These are phyloP conservation scores for Psilopogon haemacephalus DNA, from an alignment of 2,113 vertebrate genomes.

Conservation along the genomic window DNA sequence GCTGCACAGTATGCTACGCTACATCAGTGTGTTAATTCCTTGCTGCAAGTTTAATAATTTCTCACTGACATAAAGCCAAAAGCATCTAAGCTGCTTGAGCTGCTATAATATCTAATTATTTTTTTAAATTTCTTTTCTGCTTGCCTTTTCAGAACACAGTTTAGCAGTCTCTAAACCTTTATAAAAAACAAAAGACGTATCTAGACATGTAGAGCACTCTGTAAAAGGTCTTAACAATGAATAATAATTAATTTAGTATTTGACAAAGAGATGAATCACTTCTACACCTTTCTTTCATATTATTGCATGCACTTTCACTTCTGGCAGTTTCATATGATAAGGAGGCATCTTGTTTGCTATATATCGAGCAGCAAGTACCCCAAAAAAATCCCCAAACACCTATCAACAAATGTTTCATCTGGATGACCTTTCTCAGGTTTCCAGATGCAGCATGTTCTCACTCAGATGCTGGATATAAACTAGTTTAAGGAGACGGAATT, in stretches of 20 bases:
- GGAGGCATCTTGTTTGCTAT: background rate
- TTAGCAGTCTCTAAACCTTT: background rate
- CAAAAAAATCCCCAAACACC: background rate
- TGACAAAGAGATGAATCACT: slow-evolving; percentile 5
- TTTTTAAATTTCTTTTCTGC: background rate
- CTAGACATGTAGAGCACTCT: background rate
- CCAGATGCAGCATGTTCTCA: slow-evolving; percentile 5
- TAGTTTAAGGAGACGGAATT: background rate
- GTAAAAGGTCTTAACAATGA: background rate
- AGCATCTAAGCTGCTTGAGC: background rate
- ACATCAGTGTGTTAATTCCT: background rate
- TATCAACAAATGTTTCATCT: slow-evolving; percentile 35
- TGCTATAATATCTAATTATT: background rate
- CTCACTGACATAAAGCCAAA: slow-evolving; percentile 31
- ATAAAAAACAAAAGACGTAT: background rate
- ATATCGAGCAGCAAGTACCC: background rate
- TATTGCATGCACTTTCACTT: background rate
- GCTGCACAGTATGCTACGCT: background rate
- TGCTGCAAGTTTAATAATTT: slow-evolving; percentile 46
- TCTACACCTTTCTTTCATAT: background rate
- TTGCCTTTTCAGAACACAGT: background rate
- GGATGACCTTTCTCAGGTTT: slow-evolving; percentile 27
- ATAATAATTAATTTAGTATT: background rate
- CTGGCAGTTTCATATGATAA: background rate
- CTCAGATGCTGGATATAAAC: slow-evolving; percentile 2